These are phyloP conservation scores for Sciaenops ocellatus DNA, from an alignment of 2,797 vertebrate species.

Conservation along the genomic window DNA sequence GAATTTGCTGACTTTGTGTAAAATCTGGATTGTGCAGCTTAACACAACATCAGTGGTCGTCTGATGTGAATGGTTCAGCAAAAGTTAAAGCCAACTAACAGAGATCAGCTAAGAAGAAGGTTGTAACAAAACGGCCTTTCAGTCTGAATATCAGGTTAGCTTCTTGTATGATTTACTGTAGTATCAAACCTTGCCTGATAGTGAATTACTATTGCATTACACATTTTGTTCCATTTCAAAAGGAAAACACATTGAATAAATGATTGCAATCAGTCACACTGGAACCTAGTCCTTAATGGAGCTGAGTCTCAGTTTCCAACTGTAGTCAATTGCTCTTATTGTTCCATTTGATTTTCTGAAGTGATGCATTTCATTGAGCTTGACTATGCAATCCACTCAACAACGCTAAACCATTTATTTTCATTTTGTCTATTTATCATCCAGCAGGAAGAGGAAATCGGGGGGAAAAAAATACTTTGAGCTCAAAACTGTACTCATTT, in stretches of 20 bases:
- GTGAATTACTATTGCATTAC: background rate
- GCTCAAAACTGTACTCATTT: constrained; percentile 51
- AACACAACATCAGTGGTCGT: background rate
- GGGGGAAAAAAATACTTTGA: constrained; percentile 24
- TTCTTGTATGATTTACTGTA: constrained; percentile 17
- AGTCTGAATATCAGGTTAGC: constrained; percentile 5
- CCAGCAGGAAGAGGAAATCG: constrained; percentile 42
- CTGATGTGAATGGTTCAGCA: background rate
- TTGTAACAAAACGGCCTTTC: background rate
- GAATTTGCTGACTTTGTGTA: background rate
- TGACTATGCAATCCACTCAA: constrained; percentile 50
- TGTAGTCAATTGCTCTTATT: constrained; percentile 49
- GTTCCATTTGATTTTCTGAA: constrained; percentile 66
- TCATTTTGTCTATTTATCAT: constrained; percentile 72
- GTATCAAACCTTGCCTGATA: constrained; percentile 9
- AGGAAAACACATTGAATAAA: constrained; percentile 8
- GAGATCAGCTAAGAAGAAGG: background rate
- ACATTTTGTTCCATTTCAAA: constrained; percentile 29
- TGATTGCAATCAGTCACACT: constrained; percentile 49
- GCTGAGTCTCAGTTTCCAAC: constrained; percentile 36
- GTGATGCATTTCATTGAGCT: constrained; percentile 61
- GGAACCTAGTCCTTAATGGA: constrained; percentile 24
- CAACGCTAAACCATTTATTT: constrained; percentile 61
- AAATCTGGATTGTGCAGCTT: background rate
- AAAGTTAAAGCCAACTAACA: background rate